Conservation (phyloP, 2,113 vertebrate species). For the Bucco capensis region DNA sequence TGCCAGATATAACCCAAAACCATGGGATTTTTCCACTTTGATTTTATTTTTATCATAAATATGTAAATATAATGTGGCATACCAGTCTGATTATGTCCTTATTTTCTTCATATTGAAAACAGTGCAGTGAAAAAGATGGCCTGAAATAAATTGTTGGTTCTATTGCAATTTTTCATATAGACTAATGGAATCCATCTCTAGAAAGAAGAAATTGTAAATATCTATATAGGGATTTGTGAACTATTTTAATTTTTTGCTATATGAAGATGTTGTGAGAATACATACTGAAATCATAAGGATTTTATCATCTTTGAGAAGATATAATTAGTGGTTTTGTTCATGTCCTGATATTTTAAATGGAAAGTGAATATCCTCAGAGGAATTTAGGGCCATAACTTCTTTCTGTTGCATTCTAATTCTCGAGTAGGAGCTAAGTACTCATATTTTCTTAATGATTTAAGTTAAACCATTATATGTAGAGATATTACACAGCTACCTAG, state of each 20-base stretch:
- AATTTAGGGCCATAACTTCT: not conserved
- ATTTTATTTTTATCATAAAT: not conserved
- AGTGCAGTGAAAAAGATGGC: not conserved
- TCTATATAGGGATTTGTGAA: not conserved
- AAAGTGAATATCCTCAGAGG: not conserved
- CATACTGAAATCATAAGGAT: not conserved
- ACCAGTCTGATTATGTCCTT: not conserved
- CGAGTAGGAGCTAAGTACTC: not conserved
- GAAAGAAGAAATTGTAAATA: not conserved
- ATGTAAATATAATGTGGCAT: not conserved
- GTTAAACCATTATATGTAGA: not conserved
- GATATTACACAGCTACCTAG: too few species aligned
- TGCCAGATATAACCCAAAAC: not conserved
- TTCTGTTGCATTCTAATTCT: not conserved
- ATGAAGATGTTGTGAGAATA: not conserved
- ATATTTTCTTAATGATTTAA: not conserved
- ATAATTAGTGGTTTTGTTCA: not conserved
- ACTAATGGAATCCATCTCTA: not conserved
- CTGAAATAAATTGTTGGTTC: not conserved
- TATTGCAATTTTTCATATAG: not conserved
- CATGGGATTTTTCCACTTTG: not conserved
- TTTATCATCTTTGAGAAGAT: not conserved
- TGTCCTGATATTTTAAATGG: not conserved
- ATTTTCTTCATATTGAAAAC: not conserved
- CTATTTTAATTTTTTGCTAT: not conserved